phyloP scores from a whole-genome alignment of 2,888 invertebrate genomes.

The Phyllotreta cruciferae region DNA sequence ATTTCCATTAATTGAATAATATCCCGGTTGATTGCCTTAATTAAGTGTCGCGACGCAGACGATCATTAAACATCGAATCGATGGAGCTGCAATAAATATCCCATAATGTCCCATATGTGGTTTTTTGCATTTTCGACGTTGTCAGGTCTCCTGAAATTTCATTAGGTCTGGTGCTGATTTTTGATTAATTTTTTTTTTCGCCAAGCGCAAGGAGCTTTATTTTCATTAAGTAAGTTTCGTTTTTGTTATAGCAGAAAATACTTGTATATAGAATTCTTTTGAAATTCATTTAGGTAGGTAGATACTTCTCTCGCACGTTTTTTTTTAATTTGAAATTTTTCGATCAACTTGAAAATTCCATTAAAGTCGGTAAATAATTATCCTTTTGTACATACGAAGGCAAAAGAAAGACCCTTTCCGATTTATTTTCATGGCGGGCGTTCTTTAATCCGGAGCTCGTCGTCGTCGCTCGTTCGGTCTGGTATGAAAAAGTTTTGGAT shows the following conservation, averaged over 20 bases:
- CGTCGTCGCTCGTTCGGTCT: background rate
- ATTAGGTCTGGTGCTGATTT: too few relatives aligned
- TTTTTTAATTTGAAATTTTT: background rate
- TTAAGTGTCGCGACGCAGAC: slow-evolving; percentile 7
- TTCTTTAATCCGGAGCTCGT: slow-evolving; percentile 18
- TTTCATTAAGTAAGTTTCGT: too few relatives aligned
- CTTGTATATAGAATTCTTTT: background rate
- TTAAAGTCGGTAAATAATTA: slow-evolving; percentile 23
- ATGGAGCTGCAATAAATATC: slow-evolving; percentile 3
- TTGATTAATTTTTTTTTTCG: too few relatives aligned
- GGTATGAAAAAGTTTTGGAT: slow-evolving; percentile 28
- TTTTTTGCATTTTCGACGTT: too few relatives aligned
- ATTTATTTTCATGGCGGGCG: slow-evolving; percentile 9
- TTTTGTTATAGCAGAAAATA: background rate
- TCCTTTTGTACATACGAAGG: slow-evolving; percentile 16
- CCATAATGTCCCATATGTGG: background rate
- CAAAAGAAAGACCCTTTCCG: slow-evolving; percentile 9
- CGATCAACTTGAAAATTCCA: slow-evolving; percentile 15
- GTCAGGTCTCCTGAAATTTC: too few relatives aligned
- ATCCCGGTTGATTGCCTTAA: slow-evolving; percentile 16
- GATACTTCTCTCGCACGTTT: background rate
- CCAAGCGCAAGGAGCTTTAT: too few relatives aligned
- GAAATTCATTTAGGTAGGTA: background rate
- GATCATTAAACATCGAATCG: slow-evolving; percentile 18
- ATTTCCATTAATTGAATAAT: slow-evolving; percentile 13